These are phyloP conservation scores for Leucosticte australis DNA, from an alignment of 2,113 vertebrate species.

Conservation along the genomic window DNA sequence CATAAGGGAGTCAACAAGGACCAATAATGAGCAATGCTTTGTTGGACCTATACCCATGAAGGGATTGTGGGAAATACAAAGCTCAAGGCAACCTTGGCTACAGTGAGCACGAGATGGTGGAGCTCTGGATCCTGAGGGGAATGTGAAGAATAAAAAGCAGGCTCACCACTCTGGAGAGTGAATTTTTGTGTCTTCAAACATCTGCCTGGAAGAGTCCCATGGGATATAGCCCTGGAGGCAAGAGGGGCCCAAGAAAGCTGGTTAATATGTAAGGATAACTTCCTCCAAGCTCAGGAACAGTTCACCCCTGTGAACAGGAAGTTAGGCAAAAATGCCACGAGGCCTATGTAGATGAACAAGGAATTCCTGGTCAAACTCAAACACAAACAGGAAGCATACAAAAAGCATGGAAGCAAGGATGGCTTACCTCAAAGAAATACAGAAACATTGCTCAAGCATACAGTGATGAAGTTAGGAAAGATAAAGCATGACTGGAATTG, in stretches of 20 bases:
- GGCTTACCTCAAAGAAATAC: background rate
- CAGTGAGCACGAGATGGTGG: background rate
- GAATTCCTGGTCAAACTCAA: background rate
- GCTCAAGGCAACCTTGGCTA: background rate
- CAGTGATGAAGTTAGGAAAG: background rate
- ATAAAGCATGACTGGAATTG: background rate
- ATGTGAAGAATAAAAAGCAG: background rate
- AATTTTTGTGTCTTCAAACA: background rate
- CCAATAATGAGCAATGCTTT: background rate
- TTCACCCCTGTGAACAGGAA: background rate
- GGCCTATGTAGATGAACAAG: background rate
- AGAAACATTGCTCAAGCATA: background rate
- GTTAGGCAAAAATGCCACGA: background rate
- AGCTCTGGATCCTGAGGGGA: background rate
- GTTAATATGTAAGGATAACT: background rate
- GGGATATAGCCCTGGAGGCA: background rate
- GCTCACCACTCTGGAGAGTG: background rate
- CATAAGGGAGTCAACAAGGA: background rate
- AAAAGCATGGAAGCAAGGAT: background rate
- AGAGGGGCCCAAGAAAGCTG: background rate
- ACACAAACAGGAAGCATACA: background rate
- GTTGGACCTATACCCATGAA: background rate
- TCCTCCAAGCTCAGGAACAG: background rate
- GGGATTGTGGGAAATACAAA: background rate
- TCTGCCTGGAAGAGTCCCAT: background rate